Base-by-base conservation (phyloP, 2,888 invertebrate species). In the Adineta ricciae region DNA sequence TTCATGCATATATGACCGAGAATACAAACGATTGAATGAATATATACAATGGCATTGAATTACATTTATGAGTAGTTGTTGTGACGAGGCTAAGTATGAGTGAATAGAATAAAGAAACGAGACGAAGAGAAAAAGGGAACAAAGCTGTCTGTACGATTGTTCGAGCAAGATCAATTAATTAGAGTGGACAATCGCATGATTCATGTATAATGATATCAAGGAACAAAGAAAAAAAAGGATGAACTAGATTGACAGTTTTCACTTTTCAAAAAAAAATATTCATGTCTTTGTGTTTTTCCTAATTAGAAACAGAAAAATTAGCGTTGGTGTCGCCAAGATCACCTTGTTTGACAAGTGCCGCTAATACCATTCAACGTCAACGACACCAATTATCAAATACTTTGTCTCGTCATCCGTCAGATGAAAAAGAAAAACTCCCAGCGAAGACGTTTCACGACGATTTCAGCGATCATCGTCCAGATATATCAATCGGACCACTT, bases 11-110 rank as follows among this genome's bases (percentile, higher is more conserved):
- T 64, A 64, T 64, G 64, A 64, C 64, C 64, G 32, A 32, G 32
- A 64, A 32, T 64, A 64, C 64, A 64, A 64, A 64, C 32, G 64
- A 64, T 64, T 64, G 64, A 64, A 64, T 27, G 64, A 64, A 64
- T 64, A 64, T 64, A 64, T 64, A 64, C 64, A 64, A 64, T 64
- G 64, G 64, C 64, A 64, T 64, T 64, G 64, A 64, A 64, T 64
- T 64, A 64, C 64, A 64, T 64, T 64, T 64, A 64, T 32, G 64
- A 64, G 64, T 64, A 36, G 64, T 64, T 56, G 56, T 56, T 64
- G 64, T 64, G 64, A 64, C 64, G 64, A 64, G 64, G 64, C 64
- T 64, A 64, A 32, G 64, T 64, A 32, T 0, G 5, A 32, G 32
- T 19, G 64, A 64, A 36, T 64, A 64, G 32, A 64, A 50, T 50